Base-by-base conservation (phyloP, 2,797 vertebrate genomes). In the Adelosebastes latens region DNA sequence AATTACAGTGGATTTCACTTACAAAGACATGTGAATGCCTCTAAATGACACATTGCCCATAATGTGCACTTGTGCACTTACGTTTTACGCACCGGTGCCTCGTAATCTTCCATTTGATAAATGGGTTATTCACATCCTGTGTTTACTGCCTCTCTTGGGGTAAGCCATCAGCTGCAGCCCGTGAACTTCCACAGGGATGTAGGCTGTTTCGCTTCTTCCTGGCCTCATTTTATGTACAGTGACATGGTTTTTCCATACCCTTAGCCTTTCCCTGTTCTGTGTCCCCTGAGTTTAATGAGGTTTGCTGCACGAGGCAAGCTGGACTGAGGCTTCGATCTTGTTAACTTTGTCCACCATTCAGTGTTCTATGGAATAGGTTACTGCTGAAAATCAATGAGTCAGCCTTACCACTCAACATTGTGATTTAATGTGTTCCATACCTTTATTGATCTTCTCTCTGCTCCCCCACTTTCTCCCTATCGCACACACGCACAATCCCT, bases 351-450 rank as follows among this genome's bases (percentile, higher is more conserved):
- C 80, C 83, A 86, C 85, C 67, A 52, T 85, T 86, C 80, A 83
- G 29, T 78, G 66, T 79, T 81, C 36, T 76, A 64, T 77, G 52
- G 75, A 91, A 88, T 78, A 83, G 79, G 72, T 80, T 74, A 66
- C 60, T 61, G 70, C 81, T 86, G 72, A 58, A 88, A 92, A 89
- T 89, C 89, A 87, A 88, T 86, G 81, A 83, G 66, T 92, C 72
- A 75, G 89, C 84, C 86, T 76, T 79, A 88, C 75, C 80, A 82
- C 70, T 87, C 80, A 83, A 83, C 84, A 66, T 72, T 88, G 86
- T 76, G 84, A 93, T 92, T 90, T 82, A 87, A 90, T 84, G 75
- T 76, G 67, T 81, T 90, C 75, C 63, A 88, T 75, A 87, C 42
- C 49, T 82, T 73, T 86, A 92, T 90, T 81, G 88, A 90, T 91